Base-by-base conservation (phyloP, 2,797 vertebrate species). In the Hemibagrus guttatus region DNA sequence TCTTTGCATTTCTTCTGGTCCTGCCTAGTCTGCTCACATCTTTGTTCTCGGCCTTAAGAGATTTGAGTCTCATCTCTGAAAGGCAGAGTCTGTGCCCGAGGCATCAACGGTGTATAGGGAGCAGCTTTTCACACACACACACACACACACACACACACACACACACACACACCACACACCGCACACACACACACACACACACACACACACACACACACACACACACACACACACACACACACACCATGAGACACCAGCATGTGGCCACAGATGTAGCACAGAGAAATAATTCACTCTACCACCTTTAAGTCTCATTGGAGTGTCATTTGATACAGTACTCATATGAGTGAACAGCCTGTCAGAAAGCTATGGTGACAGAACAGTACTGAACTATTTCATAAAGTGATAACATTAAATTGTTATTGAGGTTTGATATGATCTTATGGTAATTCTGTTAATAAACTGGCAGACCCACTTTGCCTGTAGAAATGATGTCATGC, bases 1-100 rank as follows among this genome's bases (percentile, higher is more conserved):
- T 81, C 13, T 8, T n/a, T 49, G 9, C 46, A 66, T 46, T 58
- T 46, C 28, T 16, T 42, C 52, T 63, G 3, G 16, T 31, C 52
- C 72, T 71, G 13, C 39, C 49, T 83, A 84, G 52, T 85, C 81
- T 71, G 46, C 54, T 75, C 64, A 72, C n/a, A 75, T 78, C 83
- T 89, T 89, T 89, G 83, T 87, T 89, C 81, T 86, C 46, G n/a
- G 61, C 35, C 84, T 68, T 58, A 54, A 17, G 69, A 82, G 78
- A 68, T n/a, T 49, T 17, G 23, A 19, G 11, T 58, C 84, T 68
- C 17, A 21, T 64, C 54, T 87, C 46, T 74, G 35, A 64, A 71
- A 66, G 54, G 35, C 69, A 42, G 49, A 58, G 35, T 14, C 63
- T 59, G 69, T 35, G 69, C 87, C 80, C 11, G 72, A 35, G 80